phyloP scores from a whole-genome alignment of 2,113 vertebrate species.

The Camelus dromedarius region DNA sequence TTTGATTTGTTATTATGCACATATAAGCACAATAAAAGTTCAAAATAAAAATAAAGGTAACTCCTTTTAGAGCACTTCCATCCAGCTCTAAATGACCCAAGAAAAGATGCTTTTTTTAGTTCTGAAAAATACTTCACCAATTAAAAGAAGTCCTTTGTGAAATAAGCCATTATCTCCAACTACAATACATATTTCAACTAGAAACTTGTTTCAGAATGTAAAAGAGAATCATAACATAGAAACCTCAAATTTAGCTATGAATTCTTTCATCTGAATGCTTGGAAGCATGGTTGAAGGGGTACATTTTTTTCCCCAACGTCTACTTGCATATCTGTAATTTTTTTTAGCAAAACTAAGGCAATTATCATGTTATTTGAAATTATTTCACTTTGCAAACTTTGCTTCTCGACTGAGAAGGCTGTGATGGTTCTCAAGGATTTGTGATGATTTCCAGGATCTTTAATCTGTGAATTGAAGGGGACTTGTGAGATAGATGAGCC shows the following conservation, averaged over 20 bases:
- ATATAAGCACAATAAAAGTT: neutral
- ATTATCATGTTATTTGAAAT: conserved; percentile 72
- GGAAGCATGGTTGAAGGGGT: neutral
- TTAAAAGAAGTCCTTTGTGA: neutral
- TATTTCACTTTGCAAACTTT: conserved; percentile 5
- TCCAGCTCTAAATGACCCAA: neutral
- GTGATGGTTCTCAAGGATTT: conserved; percentile 68
- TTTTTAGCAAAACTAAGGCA: conserved; percentile 38
- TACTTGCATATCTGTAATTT: neutral
- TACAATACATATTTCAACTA: neutral
- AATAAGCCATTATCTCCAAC: neutral
- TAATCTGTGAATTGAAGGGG: conserved; percentile 80
- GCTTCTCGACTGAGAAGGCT: conserved; percentile 60
- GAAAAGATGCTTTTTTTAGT: neutral
- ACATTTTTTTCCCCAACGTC: neutral
- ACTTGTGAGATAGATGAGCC: conserved; percentile 68
- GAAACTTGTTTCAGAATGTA: neutral
- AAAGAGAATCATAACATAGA: neutral
- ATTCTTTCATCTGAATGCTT: neutral
- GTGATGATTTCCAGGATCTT: conserved; percentile 78
- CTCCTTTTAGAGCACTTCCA: neutral
- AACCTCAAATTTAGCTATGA: neutral
- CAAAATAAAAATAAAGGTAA: neutral
- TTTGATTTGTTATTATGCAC: neutral
- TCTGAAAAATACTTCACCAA: neutral